phyloP scores from a whole-genome alignment of 2,113 vertebrate genomes.

The Pogona vitticeps region DNA sequence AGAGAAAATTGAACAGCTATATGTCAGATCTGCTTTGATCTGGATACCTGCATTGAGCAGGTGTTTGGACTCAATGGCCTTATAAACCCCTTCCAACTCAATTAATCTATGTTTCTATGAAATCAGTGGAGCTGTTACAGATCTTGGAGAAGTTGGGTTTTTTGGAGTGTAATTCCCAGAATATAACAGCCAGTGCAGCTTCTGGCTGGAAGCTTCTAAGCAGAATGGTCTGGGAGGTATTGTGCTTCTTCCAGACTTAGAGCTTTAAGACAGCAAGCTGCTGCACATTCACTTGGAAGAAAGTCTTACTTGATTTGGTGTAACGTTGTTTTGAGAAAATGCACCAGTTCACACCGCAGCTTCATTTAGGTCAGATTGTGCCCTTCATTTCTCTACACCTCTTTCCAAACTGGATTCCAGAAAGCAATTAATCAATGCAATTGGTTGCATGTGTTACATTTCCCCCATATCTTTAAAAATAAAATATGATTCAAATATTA shows the following conservation, averaged over 20 bases:
- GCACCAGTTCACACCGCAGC: neutral
- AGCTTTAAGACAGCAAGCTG: neutral
- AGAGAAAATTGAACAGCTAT: too few relatives aligned
- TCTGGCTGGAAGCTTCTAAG: too few relatives aligned
- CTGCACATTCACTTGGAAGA: neutral
- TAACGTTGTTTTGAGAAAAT: neutral
- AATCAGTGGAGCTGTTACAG: too few relatives aligned
- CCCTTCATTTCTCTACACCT: neutral
- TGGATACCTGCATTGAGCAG: too few relatives aligned
- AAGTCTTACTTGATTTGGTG: neutral
- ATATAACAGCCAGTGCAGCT: too few relatives aligned
- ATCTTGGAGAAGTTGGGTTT: too few relatives aligned
- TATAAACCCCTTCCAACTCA: too few relatives aligned
- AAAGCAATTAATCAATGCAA: neutral
- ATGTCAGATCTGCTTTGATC: too few relatives aligned
- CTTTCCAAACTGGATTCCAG: neutral
- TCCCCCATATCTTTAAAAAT: neutral
- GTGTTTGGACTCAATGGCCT: too few relatives aligned
- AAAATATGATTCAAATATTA: neutral
- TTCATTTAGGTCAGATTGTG: neutral
- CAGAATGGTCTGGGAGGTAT: too few relatives aligned
- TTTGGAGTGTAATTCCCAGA: too few relatives aligned
- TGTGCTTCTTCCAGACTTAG: neutral
- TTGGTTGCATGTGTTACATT: conserved; percentile 6
- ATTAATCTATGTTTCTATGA: too few relatives aligned